Base-by-base conservation (phyloP, 2,888 invertebrate species). In the Notocelia uddmanniana region DNA sequence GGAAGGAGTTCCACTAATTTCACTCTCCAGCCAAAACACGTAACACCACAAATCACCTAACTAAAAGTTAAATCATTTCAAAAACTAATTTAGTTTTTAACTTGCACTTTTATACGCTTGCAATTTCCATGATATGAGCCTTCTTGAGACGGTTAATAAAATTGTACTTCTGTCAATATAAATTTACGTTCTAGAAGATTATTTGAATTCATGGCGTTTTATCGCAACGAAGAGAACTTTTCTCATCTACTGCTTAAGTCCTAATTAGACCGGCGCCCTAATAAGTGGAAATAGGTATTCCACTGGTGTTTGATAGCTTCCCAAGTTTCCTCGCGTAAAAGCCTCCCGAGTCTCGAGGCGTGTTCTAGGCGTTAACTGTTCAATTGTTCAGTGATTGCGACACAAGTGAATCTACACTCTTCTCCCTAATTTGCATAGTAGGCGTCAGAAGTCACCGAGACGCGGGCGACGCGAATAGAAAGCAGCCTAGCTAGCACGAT, bases 181-280 rank as follows among this genome's bases (percentile, higher is more conserved):
- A 69, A 54, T 62, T 69, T 34, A 69, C 55, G 62, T 41, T 19
- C 69, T 45, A 31, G 62, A 69, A 45, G 21, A 48, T 45, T 45
- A 62, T 31, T 62, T 63, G 8, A 55, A 69, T 55, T 54, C 48
- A 8, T 21, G n/a, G 10, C n/a, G 19, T 57, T 67, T 67, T 54
- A 66, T 23, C 60, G n/a, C 37, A 59, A 23, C 23, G 18, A 26
- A 68, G 31, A 50, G n/a, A 59, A 60, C 31, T 62, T 69, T 62
- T 45, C n/a, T 23, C 48, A 54, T 62, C 45, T 41, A 31, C 18
- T 48, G 19, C 0, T 31, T 34, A 58, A 50, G 34, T 57, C 41
- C 21, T 52, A 18, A 52, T 50, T 50, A 59, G 37, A 52, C 18
- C 15, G n/a, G 10, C 19, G 19, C 19, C 19, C 11, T 21, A 19